Evolutionary conservation across 2,113 vertebrate species (phyloP), one percentile per base, ranked within the genome.

Genomic region (Myotis lucifugus): DNA sequence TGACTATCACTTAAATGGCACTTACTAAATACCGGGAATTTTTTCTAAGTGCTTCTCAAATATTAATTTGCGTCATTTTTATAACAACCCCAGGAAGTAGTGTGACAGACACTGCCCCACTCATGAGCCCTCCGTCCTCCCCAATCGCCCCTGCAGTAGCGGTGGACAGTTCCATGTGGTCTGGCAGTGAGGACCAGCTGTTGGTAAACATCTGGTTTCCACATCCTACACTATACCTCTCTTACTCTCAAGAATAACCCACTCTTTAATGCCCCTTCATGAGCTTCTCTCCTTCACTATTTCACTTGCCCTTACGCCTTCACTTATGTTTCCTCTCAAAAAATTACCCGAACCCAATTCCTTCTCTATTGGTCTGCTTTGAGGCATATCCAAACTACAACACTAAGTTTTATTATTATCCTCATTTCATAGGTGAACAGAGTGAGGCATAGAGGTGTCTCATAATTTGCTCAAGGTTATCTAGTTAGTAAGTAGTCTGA

Each of bases 121-220:
- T 37, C 34, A 6, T 19, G 18, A 9, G 32, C 27, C 32, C 29
- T 52, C 0, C 0, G n/a, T 27, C 3, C 32, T 15, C 6, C 8
- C 6, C 1, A 2, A 2, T 61, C 2, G 37, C 4, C 15, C 11
- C 29, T 66, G 50, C 5, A 37, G 50, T 56, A 29, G 9, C 17
- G 7, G 17, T 32, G 13, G 56, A 79, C 27, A 77, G 50, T 70
- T 50, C n/a, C 8, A 42, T 3, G 6, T 32, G 64, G n/a, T 15
- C 8, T 29, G 34, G 6, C 66, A 17, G n/a, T 32, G 42, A 95
- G 59, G 42, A 34, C 32, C 4, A 15, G 7, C 5, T 4, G 11
- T 23, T 1, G 9, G 13, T 18, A 76, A 34, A 34, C 8, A 3
- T 64, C 56, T 25, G 50, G 13, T 50, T 19, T 21, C 40, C 13